Base-by-base conservation (phyloP, 2,113 vertebrate genomes). In the Nesoenas mayeri region DNA sequence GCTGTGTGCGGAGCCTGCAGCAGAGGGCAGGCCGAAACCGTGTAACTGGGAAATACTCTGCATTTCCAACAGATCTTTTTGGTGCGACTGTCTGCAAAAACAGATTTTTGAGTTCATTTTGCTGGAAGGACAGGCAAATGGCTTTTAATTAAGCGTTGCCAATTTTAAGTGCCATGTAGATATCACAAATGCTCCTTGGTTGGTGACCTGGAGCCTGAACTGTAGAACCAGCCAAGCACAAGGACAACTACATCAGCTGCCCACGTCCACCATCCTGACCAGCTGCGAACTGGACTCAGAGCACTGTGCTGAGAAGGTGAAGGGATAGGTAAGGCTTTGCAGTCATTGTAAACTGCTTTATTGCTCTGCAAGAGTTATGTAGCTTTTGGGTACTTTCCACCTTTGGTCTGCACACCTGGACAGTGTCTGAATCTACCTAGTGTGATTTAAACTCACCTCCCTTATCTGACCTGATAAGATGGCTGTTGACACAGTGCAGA, bases 1-100 rank as follows among this genome's bases (percentile, higher is more conserved):
- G 85, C 82, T 40, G 62, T 51, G 11, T 64, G 61, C 89, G 28
- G 56, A 80, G n/a, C 56, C 38, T 51, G 70, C 96, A 93, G 93
- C 66, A 97, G 95, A 92, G 91, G 96, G 92, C 96, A 94, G 73
- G 51, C 87, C 79, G 58, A 14, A 56, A 87, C 44, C 58, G 0
- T 4, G 2, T 3, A 75, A 72, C 28, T 1, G 22, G 16, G 78
- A 56, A n/a, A 15, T 2, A 15, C 34, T 64, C 32, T 2, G 0
- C 2, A 1, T 8, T 15, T 12, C 57, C 18, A 65, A 12, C 48
- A 14, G 7, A 50, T 42, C 28, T 22, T n/a, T 54, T 38, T 25
- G 31, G 7, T 18, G 34, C 0, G 1, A 28, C 71, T 12, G 21
- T 6, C 22, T 6, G 26, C 3, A 0, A 42, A 64, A 79, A 66